Evolutionary conservation across 2,797 vertebrate species (phyloP).

Genomic region (Syndactyla subalaris): DNA sequence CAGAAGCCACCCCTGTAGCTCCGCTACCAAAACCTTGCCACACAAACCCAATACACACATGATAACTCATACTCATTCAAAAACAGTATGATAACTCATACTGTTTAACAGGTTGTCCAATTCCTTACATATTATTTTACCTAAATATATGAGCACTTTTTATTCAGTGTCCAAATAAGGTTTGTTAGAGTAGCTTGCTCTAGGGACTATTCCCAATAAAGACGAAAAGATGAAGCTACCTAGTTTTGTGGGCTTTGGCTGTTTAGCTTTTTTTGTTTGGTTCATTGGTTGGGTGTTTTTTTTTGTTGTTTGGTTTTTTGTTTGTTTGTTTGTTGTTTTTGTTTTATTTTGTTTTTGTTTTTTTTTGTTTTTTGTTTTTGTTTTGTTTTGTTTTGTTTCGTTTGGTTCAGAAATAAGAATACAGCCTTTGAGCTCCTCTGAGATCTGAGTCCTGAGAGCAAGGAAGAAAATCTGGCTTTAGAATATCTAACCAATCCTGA

Average conservation of each 20-base stretch:
- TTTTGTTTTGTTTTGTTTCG: no score
- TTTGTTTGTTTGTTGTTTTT: neutral
- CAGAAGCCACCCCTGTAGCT: neutral
- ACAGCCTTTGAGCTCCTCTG: neutral
- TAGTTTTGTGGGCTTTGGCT: neutral
- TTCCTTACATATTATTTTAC: neutral
- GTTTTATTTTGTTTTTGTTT: neutral
- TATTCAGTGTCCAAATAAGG: neutral
- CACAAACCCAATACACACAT: neutral
- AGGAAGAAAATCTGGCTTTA: neutral
- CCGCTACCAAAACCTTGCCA: neutral
- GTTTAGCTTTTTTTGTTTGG: no score
- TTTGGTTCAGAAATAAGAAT: neutral
- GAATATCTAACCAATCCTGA: neutral
- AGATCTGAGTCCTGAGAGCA: rapidly evolving
- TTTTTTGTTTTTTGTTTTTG: neutral
- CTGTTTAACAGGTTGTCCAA: neutral
- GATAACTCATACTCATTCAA: neutral
- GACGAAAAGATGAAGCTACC: neutral
- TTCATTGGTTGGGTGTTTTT: no score
- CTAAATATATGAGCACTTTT: neutral
- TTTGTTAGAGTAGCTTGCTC: neutral
- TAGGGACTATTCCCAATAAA: neutral
- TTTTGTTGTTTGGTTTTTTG: neutral
- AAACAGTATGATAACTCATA: neutral